Conservation (phyloP, 2,797 vertebrate species). For the Hippopotamyrus pictus region DNA sequence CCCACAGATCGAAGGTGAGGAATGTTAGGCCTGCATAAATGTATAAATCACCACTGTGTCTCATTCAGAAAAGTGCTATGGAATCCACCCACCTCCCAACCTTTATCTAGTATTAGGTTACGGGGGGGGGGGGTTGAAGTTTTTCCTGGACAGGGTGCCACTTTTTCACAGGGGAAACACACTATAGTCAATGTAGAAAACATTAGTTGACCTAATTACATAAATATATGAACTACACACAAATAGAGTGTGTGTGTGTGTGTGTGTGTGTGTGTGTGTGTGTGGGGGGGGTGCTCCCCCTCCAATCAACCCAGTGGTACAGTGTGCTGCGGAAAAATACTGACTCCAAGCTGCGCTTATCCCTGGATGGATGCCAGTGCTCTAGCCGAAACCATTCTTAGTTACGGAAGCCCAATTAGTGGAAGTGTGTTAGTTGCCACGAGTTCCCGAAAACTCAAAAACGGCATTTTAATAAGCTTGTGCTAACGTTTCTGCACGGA, state of each 20-base stretch:
- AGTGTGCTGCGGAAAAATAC: neutral
- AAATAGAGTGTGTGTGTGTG: neutral
- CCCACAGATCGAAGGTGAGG: neutral
- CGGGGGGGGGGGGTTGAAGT: neutral
- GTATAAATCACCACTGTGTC: neutral
- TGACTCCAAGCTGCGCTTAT: neutral
- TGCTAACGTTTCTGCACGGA: neutral
- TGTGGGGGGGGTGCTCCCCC: neutral
- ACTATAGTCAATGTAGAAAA: neutral
- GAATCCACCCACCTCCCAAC: neutral
- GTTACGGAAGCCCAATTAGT: neutral
- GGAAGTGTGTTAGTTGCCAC: neutral
- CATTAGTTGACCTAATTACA: neutral
- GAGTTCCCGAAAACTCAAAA: neutral
- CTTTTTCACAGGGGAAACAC: neutral
- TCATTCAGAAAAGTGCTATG: neutral
- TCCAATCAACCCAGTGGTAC: neutral
- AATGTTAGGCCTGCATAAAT: neutral
- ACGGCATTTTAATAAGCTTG: neutral
- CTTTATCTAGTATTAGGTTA: neutral
- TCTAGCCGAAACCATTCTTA: neutral
- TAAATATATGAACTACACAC: neutral
- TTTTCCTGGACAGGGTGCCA: neutral
- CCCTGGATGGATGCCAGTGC: neutral
- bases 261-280: no score